Conservation (phyloP, 2,888 invertebrate genomes). For the Cryptocheilus praepositus region DNA sequence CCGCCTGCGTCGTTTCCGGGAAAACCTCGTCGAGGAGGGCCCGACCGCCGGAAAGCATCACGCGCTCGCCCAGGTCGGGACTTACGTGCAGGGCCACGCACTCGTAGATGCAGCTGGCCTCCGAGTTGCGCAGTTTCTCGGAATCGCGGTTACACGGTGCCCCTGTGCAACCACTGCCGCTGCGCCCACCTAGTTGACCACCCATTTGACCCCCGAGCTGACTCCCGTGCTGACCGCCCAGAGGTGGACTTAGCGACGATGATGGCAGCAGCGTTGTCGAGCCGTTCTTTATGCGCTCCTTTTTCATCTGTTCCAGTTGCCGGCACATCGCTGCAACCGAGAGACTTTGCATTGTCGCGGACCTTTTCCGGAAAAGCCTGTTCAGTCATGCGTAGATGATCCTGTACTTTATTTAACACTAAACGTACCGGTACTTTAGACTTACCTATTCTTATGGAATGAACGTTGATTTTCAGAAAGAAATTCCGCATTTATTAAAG, state of each 20-base stretch:
- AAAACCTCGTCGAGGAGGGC: constrained; percentile 85
- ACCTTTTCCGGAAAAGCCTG: no score
- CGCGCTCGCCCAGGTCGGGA: constrained; percentile 87
- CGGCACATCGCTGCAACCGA: constrained; percentile 81
- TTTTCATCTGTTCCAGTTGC: constrained; percentile 84
- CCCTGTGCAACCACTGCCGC: constrained; percentile 45
- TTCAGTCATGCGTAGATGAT: no score
- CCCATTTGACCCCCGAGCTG: constrained; percentile 52
- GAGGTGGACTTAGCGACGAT: constrained; percentile 70
- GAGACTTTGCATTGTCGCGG: not conserved
- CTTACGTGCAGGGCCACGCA: constrained; percentile 88
- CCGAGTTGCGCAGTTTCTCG: constrained; percentile 47
- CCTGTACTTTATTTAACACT: no score
- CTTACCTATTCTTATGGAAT: no score
- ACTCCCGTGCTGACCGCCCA: constrained; percentile 64
- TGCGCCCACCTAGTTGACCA: constrained; percentile 37
- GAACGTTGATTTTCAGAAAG: no score
- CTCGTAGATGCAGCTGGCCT: constrained; percentile 77
- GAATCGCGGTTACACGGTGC: constrained; percentile 46
- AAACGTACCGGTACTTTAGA: no score
- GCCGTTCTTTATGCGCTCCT: constrained; percentile 81
- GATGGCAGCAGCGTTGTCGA: constrained; percentile 46
- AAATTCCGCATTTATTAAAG: no score
- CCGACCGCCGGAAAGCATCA: constrained; percentile 88
- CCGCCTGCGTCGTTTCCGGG: constrained; percentile 86